These are phyloP conservation scores for Stomatorhinus walkeri DNA, from an alignment of 2,797 vertebrate species.

Conservation along the genomic window DNA sequence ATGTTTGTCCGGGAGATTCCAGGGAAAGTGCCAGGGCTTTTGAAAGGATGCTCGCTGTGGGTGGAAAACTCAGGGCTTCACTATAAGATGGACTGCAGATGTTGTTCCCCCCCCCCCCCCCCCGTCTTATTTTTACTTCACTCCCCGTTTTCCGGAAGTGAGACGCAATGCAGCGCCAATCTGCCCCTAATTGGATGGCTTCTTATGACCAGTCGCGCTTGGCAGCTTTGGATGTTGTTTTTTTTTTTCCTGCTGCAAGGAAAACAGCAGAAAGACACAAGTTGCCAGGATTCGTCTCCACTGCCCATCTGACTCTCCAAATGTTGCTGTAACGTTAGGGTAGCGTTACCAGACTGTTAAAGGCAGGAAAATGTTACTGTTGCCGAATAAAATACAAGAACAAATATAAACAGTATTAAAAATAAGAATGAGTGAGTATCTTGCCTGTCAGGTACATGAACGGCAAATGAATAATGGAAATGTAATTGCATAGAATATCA, in stretches of 20 bases:
- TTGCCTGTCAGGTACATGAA: background rate
- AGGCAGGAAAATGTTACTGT: background rate
- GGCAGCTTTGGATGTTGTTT: background rate
- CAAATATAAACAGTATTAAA: background rate
- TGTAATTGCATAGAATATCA: background rate
- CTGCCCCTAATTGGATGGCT: slow-evolving; percentile 9
- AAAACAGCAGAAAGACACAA: background rate
- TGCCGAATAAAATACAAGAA: background rate
- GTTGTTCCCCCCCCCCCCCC: background rate
- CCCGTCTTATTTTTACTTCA: background rate
- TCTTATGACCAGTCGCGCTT: background rate
- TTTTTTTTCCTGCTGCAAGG: slow-evolving; percentile 1
- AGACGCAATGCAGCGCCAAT: background rate
- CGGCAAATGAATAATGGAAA: background rate
- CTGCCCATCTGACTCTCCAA: background rate
- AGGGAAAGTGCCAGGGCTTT: background rate
- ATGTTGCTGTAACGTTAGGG: background rate
- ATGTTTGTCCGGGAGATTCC: slow-evolving; percentile 17
- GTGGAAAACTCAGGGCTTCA: slow-evolving; percentile 4
- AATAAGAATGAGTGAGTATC: background rate
- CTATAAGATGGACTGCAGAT: slow-evolving; percentile 1
- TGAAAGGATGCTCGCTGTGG: background rate
- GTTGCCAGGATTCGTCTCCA: background rate
- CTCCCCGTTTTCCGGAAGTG: background rate
- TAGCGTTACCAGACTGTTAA: background rate